Conservation (phyloP, 30 jellyfish, hydroid and myxozoan genomes). For the Cassiopea andromeda region DNA sequence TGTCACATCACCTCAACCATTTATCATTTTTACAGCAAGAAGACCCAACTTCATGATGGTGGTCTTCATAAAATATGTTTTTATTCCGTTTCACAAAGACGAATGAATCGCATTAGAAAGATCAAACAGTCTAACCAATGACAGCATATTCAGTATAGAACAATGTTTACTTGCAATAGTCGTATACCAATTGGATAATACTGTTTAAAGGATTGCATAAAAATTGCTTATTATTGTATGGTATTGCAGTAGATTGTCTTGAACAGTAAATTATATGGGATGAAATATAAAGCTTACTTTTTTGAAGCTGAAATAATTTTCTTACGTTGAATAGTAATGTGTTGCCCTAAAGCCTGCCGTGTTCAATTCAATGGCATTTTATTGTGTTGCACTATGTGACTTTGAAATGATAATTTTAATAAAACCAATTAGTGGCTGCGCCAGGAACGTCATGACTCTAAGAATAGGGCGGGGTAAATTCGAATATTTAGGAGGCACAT, state of each 20-base stretch:
- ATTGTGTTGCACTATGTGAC: not conserved
- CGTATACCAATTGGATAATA: not conserved
- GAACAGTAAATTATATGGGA: too few species aligned
- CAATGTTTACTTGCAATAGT: not conserved
- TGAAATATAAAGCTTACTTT: too few species aligned
- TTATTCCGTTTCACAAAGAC: not conserved
- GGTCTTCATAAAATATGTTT: not conserved
- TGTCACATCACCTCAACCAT: constrained; percentile 20
- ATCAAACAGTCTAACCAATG: not conserved
- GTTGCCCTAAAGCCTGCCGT: too few species aligned
- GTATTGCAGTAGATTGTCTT: not conserved
- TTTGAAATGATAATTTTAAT: too few species aligned
- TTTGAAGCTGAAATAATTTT: too few species aligned
- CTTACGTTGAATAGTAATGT: too few species aligned
- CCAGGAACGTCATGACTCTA: too few species aligned
- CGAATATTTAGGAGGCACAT: too few species aligned
- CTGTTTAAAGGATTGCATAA: not conserved
- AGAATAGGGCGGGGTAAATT: too few species aligned
- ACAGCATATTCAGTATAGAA: not conserved
- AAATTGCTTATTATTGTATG: not conserved
- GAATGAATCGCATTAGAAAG: not conserved
- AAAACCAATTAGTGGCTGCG: too few species aligned
- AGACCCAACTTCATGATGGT: not conserved
- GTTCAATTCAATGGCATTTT: not conserved
- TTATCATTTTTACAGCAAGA: constrained; percentile 25